These are phyloP conservation scores for Scrobipalpa atriplicella DNA, from an alignment of 2,888 invertebrate species.

Conservation along the genomic window DNA sequence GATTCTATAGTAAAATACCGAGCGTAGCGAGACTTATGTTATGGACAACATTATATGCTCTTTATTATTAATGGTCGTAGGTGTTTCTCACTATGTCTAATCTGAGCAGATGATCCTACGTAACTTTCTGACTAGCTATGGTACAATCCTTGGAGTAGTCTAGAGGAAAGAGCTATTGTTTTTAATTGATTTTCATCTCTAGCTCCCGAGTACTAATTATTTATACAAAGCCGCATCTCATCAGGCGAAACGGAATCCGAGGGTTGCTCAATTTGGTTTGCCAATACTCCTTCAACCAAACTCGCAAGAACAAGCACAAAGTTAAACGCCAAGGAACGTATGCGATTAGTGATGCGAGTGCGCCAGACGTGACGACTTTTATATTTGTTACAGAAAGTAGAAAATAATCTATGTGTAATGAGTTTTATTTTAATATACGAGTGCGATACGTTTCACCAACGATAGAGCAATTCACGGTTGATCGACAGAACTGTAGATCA, in stretches of 20 bases:
- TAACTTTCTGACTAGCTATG: not conserved
- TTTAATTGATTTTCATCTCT: conserved; percentile 7
- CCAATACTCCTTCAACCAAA: conserved; percentile 18
- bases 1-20: too few species aligned
- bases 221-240: conserved; percentile 16
- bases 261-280: conserved; percentile 17
- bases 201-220: conserved; percentile 15
- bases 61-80: too few species aligned
- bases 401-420: not conserved
- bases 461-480: too few species aligned
- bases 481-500: too few species aligned
- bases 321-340: conserved; percentile 15
- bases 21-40: too few species aligned
- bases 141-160: not conserved
- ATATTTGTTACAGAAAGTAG: not conserved
- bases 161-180: not conserved
- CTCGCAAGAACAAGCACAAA: conserved; percentile 22
- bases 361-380: conserved; percentile 36
- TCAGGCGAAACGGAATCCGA: not conserved
- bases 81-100: too few species aligned
- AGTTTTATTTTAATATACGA: too few species aligned
- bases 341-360: conserved; percentile 33
- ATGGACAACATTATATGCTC: too few species aligned
- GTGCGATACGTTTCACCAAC: too few species aligned
- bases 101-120: too few species aligned